phyloP scores from a whole-genome alignment of 2,888 invertebrate genomes.

The Frankliniella fusca region DNA sequence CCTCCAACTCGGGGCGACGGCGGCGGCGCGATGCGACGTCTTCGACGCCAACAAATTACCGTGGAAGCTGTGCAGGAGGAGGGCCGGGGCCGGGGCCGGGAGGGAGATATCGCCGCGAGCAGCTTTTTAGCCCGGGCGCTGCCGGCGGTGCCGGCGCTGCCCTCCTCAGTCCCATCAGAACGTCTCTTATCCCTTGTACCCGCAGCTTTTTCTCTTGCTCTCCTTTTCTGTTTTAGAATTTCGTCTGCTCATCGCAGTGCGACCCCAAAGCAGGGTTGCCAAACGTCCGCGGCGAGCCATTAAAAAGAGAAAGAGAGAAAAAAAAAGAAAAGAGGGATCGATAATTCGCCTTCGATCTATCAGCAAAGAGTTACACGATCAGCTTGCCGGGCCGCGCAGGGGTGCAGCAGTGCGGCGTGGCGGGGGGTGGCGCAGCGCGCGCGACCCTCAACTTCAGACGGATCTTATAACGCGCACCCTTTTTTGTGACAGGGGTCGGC shows the following conservation, averaged over 20 bases:
- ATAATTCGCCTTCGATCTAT: conserved; percentile 23
- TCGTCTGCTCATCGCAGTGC: neutral
- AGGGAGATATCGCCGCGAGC: too few species aligned
- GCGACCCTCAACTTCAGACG: conserved; percentile 18
- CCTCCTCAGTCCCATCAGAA: too few species aligned
- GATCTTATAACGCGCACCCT: conserved; percentile 16
- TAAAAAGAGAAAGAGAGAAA: neutral
- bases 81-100: neutral
- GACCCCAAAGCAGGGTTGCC: neutral
- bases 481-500: conserved; percentile 15
- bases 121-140: too few species aligned
- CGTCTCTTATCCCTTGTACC: too few species aligned
- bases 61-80: too few species aligned
- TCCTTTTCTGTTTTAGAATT: neutral
- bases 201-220: neutral
- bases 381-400: neutral
- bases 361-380: conserved; percentile 26
- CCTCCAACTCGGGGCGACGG: too few species aligned
- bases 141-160: too few species aligned
- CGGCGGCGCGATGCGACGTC: too few species aligned
- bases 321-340: neutral
- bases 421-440: neutral
- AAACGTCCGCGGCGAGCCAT: neutral
- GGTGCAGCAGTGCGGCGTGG: neutral
- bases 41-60: too few species aligned